These are phyloP conservation scores for Pocillopora damicornis DNA, from an alignment of 64 coral and sea anemone species.

Conservation along the genomic window DNA sequence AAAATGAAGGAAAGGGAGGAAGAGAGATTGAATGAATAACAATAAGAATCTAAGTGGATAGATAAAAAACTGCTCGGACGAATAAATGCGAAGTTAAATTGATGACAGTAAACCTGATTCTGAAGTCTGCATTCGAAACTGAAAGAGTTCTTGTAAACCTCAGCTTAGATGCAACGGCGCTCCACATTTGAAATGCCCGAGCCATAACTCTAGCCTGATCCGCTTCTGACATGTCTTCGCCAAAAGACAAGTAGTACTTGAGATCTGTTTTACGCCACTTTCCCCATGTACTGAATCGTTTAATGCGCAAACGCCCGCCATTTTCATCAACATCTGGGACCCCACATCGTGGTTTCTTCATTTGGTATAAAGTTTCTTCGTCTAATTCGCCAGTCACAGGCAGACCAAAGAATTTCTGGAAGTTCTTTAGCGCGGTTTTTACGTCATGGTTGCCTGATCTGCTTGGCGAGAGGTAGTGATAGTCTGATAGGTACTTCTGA, in stretches of 20 bases:
- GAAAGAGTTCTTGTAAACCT: slow-evolving; percentile 21
- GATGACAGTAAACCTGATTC: slow-evolving; percentile 2
- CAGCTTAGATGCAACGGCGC: slow-evolving; percentile 13
- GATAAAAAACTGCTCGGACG: too few species aligned
- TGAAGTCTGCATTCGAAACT: not conserved
- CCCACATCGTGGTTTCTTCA: slow-evolving; percentile 54
- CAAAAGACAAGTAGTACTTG: slow-evolving; percentile 30
- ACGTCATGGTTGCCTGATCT: slow-evolving; percentile 8
- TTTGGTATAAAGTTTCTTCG: slow-evolving; percentile 26
- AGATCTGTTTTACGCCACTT: slow-evolving; percentile 22
- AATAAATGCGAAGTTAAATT: too few species aligned
- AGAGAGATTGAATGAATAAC: too few species aligned
- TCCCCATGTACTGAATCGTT: not conserved
- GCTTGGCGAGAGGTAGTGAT: slow-evolving; percentile 20
- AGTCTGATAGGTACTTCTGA: slow-evolving; percentile 20
- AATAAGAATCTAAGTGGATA: too few species aligned
- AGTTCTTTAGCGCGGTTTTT: not conserved
- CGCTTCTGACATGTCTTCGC: slow-evolving; percentile 14
- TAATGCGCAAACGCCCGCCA: not conserved
- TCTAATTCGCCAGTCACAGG: slow-evolving; percentile 29
- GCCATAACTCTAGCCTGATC: slow-evolving; percentile 17
- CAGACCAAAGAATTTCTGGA: slow-evolving; percentile 45
- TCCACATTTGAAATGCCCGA: slow-evolving; percentile 30
- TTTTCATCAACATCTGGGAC: slow-evolving; percentile 15
- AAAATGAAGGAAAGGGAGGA: too few species aligned